Base-by-base conservation (phyloP, 2,888 invertebrate species). In the Stenotaenia linearis region DNA sequence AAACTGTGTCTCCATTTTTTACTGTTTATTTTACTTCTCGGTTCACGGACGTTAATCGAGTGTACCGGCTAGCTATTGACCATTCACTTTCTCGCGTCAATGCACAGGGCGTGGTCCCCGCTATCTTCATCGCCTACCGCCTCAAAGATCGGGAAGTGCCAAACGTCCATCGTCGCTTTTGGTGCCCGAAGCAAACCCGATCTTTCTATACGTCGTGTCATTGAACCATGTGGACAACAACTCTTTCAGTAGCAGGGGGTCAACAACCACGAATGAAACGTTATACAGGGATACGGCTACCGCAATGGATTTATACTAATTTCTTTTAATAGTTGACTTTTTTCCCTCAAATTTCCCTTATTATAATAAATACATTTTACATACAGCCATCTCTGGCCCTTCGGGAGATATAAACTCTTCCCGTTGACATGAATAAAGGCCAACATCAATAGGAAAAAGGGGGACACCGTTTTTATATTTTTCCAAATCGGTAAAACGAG, bases 41-140 rank as follows among this genome's bases (percentile, higher is more conserved):
- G 69, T 69, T 69, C 69, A 69, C 69, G 69, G 69, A 69, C 69
- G n/a, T 69, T 12, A 69, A 25, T 69, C 69, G 69, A 69, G 69
- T 69, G 9, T 69, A 7, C 18, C 18, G 50, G 9, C 7, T 28
- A 28, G 28, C 9, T 69, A 69, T 10, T 69, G 69, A 69, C 69
- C 69, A 69, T 28, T 69, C 69, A 69, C 69, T 69, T 69, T 69
- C 69, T 69, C 69, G 69, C 69, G 69, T 69, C 69, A 69, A 23
- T 69, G 69, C 69, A 69, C 69, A 23, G 69, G 69, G 69, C 25
- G 69, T 69, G 69, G 69, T 50, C n/a, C 69, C 69, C 25, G 69
- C 15, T 69, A 25, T 25, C 12, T 18, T 69, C 69, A n/a, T 69
- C 28, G 69, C 69, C 28, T 69, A 25, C 28, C 28, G 23, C 69